Conservation (phyloP, 2,797 vertebrate genomes). For the Melanotaenia boesemani region DNA sequence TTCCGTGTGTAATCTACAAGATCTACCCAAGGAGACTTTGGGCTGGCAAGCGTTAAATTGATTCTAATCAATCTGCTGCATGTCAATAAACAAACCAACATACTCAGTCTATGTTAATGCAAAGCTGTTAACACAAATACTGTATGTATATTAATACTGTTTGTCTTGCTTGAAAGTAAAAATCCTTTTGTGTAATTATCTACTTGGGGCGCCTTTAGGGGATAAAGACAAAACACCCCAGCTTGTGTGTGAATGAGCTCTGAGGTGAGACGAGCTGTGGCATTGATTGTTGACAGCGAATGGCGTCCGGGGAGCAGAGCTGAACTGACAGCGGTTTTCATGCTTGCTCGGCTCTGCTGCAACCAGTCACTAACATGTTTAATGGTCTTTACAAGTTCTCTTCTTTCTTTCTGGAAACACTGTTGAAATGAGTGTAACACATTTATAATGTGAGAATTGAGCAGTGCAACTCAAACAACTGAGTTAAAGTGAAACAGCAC, state of each 20-base stretch:
- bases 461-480: background rate
- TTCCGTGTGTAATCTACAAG: background rate
- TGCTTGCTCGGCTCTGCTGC: slow-evolving; percentile 30
- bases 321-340: slow-evolving; percentile 32
- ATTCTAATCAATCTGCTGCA: background rate
- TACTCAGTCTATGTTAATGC: background rate
- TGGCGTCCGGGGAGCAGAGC: slow-evolving; percentile 21
- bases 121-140: background rate
- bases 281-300: slow-evolving; percentile 45
- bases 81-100: slow-evolving; percentile 6
- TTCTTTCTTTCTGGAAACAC: slow-evolving; percentile 8
- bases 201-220: slow-evolving; percentile 3
- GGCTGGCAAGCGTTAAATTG: slow-evolving; percentile 14
- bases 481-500: slow-evolving; percentile 8
- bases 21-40: background rate
- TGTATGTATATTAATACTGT: background rate
- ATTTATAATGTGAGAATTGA: background rate
- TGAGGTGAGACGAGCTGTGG: slow-evolving; percentile 23
- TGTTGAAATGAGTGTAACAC: background rate
- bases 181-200: background rate
- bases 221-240: slow-evolving; percentile 23
- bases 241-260: slow-evolving; percentile 27
- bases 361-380: slow-evolving; percentile 16
- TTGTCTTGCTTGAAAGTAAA: background rate
- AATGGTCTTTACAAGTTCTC: slow-evolving; percentile 6